Conservation (phyloP, 64 coral and sea anemone genomes). For the Dendrophyllia cribrosa region DNA sequence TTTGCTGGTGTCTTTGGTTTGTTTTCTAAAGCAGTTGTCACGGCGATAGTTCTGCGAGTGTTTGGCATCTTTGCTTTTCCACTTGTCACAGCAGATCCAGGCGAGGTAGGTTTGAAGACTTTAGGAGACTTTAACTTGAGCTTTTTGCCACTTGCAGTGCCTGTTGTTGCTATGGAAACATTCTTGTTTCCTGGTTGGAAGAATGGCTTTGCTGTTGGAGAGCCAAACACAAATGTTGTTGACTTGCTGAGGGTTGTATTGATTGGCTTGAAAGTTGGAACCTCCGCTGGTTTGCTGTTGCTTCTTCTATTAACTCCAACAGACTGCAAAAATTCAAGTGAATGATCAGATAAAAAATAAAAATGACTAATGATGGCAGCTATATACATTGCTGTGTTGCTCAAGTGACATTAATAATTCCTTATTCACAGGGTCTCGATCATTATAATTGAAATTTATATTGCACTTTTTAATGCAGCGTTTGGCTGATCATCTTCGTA, state of each 20-base stretch:
- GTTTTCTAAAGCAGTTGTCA: conserved; percentile 27
- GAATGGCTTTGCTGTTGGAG: conserved; percentile 40
- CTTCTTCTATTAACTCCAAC: conserved; percentile 14
- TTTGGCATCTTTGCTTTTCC: conserved; percentile 64
- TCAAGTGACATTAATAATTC: no score
- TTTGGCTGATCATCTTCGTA: no score
- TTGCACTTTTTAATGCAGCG: no score
- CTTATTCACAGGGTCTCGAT: no score
- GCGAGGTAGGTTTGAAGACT: conserved; percentile 2
- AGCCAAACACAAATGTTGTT: conserved; percentile 59
- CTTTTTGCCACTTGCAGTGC: conserved; percentile 3
- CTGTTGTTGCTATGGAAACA: conserved; percentile 9
- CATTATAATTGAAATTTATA: no score
- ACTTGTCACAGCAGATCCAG: neutral
- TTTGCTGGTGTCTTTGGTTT: conserved; percentile 72
- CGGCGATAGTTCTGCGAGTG: conserved; percentile 66
- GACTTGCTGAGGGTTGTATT: conserved; percentile 40
- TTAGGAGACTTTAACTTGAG: conserved; percentile 75
- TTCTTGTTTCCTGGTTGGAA: conserved; percentile 28
- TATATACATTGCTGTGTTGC: no score
- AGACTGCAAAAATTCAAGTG: conserved; percentile 42
- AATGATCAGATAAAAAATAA: neutral
- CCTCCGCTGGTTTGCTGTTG: neutral
- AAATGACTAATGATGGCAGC: neutral
- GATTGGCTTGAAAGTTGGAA: conserved; percentile 25